Base-by-base conservation (phyloP, 1,140 invertebrate genomes). In the Sitobion miscanthi region DNA sequence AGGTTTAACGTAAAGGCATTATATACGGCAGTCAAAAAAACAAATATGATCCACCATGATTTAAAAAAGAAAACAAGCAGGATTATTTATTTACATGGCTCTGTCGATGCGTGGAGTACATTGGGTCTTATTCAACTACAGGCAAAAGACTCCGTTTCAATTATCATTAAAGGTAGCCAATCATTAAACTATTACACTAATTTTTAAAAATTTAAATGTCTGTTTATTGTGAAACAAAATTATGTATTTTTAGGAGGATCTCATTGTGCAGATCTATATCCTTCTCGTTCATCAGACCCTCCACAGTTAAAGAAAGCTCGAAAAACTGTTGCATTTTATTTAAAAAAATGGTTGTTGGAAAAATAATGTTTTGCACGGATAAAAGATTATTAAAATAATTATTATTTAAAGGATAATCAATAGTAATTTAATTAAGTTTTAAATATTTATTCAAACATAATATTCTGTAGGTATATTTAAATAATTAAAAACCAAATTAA, bases 31-130 rank as follows among this genome's bases (percentile, higher is more conserved):
- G 96, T 97, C 7, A 94, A 96, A 2, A 96, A 96, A 94, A 98
- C 97, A 0, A 98, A 99, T 95, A 96, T 95, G 82, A 95, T 97
- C 52, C 99, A 98, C 95, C 98, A 98, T 7, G 98, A 96, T 23
- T 95, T 97, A 3, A 95, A 97, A 90, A 96, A 98, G 30, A 95
- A 97, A 83, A 96, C 97, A 0, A 96, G 96, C 6, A 96, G 97
- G 94, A 97, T 98, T 38, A 97, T 98, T 4, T 98, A 97, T 95
- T 97, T 98, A 77, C 98, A 99, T 95, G 98, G 98, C 89, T 97
- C 97, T 4, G 97, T 98, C 89, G 98, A 99, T 96, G 98, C 98
- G 6, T 99, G 98, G 98, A 98, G 99, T 96, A 97, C 97, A 6
- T 95, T 99, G 54, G 97, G 97, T 54, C 96, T 97, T n/a, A 96